Conservation (phyloP, 2,113 vertebrate species). For the Amblyopsis rosae region DNA sequence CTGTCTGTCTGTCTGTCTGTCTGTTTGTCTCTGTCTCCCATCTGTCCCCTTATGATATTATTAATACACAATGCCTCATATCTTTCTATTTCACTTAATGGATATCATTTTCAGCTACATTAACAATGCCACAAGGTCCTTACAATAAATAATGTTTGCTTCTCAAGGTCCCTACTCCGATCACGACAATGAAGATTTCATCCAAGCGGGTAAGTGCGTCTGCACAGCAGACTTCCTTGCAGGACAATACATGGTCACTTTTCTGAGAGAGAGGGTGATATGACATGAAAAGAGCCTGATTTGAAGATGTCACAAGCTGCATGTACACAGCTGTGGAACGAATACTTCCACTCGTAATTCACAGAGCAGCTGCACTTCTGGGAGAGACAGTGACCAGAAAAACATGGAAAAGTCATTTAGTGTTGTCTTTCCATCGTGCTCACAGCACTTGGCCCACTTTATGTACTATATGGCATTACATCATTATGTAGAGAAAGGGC, state of each 20-base stretch:
- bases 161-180: slow-evolving; percentile 85
- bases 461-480: slow-evolving; percentile 11
- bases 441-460: slow-evolving; percentile 39
- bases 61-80: background rate
- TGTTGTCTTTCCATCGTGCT: slow-evolving; percentile 49
- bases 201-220: slow-evolving; percentile 89
- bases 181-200: slow-evolving; percentile 96
- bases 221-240: slow-evolving; percentile 9
- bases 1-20: background rate
- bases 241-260: slow-evolving; percentile 14
- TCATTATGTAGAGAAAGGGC: slow-evolving; percentile 23
- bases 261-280: background rate
- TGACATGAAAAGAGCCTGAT: slow-evolving; percentile 11
- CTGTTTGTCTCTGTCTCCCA: background rate
- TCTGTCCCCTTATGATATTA: background rate
- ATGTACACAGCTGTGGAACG: slow-evolving; percentile 26
- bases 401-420: slow-evolving; percentile 47
- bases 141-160: slow-evolving; percentile 29
- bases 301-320: slow-evolving; percentile 27
- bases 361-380: slow-evolving; percentile 18
- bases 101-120: background rate
- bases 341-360: slow-evolving; percentile 35
- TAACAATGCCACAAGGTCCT: slow-evolving; percentile 3
- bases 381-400: slow-evolving; percentile 32
- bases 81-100: slow-evolving; percentile 3